phyloP scores from a whole-genome alignment of 2,797 vertebrate species.

The Bradypus variegatus region DNA sequence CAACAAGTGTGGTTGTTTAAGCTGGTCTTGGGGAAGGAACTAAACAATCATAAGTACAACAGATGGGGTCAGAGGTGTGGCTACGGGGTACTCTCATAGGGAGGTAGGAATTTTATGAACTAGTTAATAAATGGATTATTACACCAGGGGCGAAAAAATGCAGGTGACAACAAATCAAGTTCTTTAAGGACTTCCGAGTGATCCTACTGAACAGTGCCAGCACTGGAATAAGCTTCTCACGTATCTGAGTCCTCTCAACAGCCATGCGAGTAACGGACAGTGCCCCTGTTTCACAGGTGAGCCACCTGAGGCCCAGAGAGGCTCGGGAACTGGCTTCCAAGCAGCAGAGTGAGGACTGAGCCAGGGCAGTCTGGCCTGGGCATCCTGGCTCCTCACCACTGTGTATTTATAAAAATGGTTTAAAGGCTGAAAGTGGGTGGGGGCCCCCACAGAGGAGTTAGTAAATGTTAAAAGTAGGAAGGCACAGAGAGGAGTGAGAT shows the following conservation, averaged over 20 bases:
- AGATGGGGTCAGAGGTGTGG: neutral
- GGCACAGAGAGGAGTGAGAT: neutral
- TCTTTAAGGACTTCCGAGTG: neutral
- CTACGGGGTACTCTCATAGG: neutral
- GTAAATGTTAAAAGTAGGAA: neutral
- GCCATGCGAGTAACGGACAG: neutral
- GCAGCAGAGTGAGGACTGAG: neutral
- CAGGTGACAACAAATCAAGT: too few species aligned
- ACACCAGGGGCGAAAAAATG: too few species aligned
- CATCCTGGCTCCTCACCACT: neutral
- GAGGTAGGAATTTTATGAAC: neutral
- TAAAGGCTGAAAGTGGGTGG: neutral
- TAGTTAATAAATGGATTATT: neutral
- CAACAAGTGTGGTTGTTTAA: too few species aligned
- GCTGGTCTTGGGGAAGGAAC: neutral
- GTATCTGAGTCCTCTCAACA: fast-evolving
- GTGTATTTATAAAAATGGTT: neutral
- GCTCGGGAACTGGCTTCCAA: neutral
- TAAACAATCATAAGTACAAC: neutral
- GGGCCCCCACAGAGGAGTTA: neutral
- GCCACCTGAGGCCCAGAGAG: neutral
- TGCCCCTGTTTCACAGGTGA: neutral
- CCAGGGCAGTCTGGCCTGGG: neutral
- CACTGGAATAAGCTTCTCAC: neutral
- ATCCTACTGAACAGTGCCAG: fast-evolving